phyloP scores from a whole-genome alignment of 1,140 invertebrate species.

The Drosophila quadrilineata region DNA sequence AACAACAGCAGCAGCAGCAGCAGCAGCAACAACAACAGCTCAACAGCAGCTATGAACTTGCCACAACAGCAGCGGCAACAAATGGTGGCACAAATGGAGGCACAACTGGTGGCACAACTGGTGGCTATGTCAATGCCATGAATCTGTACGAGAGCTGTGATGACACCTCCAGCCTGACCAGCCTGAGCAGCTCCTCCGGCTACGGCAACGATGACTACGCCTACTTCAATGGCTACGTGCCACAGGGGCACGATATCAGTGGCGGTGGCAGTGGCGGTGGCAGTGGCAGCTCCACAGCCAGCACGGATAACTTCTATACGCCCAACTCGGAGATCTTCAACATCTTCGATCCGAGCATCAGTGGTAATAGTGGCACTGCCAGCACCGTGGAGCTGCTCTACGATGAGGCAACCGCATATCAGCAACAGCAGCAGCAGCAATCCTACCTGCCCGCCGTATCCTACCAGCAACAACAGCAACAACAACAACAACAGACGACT shows the following conservation, averaged over 20 bases:
- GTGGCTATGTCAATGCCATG: constrained; percentile 34
- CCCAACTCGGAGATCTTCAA: constrained; percentile 69
- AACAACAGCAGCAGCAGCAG: constrained; percentile 36
- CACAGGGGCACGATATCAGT: constrained; percentile 34
- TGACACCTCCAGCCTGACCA: constrained; percentile 73
- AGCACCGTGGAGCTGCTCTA: constrained; percentile 46
- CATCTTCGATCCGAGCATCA: constrained; percentile 59
- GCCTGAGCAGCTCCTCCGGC: constrained; percentile 57
- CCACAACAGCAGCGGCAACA: constrained; percentile 3
- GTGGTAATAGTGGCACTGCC: constrained; percentile 6
- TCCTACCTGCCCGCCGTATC: no score
- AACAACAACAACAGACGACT: constrained; percentile 35
- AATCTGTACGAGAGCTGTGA: constrained; percentile 74
- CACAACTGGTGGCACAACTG: no score
- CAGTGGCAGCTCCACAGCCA: constrained; percentile 19
- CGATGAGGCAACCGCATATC: constrained; percentile 45
- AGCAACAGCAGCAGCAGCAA: constrained; percentile 43
- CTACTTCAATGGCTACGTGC: constrained; percentile 55
- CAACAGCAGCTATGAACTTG: neutral
- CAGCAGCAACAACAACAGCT: constrained; percentile 28
- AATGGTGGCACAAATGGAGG: no score
- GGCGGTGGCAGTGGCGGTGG: no score
- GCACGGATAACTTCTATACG: constrained; percentile 54
- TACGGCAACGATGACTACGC: constrained; percentile 73
- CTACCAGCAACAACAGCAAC: no score